A percentile compares a stretch with the other conserved stretches of the same genome.
Conservation (phyloP, 2,113 vertebrate species). For the Athene cunicularia region DNA sequence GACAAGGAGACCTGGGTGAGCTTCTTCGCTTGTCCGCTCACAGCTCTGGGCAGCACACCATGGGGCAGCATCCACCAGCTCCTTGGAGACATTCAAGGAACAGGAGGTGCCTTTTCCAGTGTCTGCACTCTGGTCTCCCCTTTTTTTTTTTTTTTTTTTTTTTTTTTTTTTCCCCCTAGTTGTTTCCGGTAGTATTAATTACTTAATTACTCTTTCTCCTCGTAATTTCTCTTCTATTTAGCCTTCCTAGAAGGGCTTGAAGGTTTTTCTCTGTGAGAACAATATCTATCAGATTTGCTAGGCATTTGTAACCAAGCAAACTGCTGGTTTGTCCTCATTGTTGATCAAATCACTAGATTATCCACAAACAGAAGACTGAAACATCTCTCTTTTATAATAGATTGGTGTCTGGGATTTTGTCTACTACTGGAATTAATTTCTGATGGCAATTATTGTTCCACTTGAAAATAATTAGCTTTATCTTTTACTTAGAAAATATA, state of each 20-base stretch:
- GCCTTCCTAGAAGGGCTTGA: background rate
- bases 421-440: slow-evolving; percentile 26
- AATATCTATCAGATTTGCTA: background rate
- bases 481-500: slow-evolving; percentile 38
- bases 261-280: background rate
- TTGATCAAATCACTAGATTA: background rate
- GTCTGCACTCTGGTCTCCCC: background rate
- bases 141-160: too few relatives aligned
- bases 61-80: background rate
- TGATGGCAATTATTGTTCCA: slow-evolving; percentile 5
- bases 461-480: slow-evolving; percentile 29
- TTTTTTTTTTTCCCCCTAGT: too few relatives aligned
- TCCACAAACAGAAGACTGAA: background rate
- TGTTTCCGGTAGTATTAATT: background rate
- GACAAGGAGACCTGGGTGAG: background rate
- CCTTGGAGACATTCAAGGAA: background rate
- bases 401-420: background rate
- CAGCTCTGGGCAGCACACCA: accelerated
- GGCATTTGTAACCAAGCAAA: background rate
- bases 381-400: background rate
- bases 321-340: background rate
- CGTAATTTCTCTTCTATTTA: background rate
- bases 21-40: background rate
- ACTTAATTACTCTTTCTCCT: background rate
- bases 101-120: background rate